phyloP scores from a whole-genome alignment of 2,797 vertebrate species.

The Sarcoramphus papa region DNA sequence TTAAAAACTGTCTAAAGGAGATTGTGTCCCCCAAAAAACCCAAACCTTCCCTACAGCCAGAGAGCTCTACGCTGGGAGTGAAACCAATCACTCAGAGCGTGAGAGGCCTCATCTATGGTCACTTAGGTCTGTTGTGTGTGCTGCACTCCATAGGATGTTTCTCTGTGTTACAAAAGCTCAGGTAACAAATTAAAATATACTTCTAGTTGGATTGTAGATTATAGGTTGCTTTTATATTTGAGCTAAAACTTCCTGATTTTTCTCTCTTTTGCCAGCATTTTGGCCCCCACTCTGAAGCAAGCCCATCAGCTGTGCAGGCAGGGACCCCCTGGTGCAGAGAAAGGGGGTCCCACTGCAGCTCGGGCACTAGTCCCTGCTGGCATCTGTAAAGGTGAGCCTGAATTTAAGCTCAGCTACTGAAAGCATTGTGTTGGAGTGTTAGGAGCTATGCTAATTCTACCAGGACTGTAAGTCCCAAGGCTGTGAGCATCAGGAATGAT shows the following conservation, averaged over 20 bases:
- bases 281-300: not conserved
- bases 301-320: not conserved
- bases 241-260: not conserved
- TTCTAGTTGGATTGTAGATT: fast-evolving
- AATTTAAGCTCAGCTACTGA: not conserved
- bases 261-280: not conserved
- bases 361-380: not conserved
- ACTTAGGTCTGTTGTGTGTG: fast-evolving
- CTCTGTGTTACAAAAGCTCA: not conserved
- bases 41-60: not conserved
- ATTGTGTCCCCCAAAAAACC: not conserved
- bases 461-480: not conserved
- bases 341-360: not conserved
- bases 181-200: not conserved
- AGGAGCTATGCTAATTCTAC: not conserved
- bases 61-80: fast-evolving
- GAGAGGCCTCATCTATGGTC: not conserved
- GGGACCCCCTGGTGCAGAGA: not conserved
- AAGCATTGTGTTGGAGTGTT: not conserved
- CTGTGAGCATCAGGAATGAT: not conserved
- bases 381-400: not conserved
- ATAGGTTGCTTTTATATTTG: not conserved
- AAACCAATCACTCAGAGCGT: fast-evolving
- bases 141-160: not conserved
- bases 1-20: not conserved